Conservation (phyloP, 2,797 vertebrate genomes). For the Arrhamphus sclerolepis region DNA sequence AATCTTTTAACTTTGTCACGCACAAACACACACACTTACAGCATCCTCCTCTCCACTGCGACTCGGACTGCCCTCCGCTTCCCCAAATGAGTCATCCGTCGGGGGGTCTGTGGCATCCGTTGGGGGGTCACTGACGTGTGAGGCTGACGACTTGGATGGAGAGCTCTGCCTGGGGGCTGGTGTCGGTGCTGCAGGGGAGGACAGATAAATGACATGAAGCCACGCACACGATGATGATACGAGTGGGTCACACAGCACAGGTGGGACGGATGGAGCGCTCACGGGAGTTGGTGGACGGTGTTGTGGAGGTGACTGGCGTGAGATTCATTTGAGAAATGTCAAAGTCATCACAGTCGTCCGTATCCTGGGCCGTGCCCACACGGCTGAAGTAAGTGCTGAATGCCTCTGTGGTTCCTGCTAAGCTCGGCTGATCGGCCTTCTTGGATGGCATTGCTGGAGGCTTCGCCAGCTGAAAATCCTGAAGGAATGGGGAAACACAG, state of each 20-base stretch:
- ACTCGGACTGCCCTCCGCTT: conserved; percentile 95
- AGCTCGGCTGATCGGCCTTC: conserved; percentile 88
- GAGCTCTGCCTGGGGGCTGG: conserved; percentile 94
- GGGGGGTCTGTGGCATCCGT: conserved; percentile 82
- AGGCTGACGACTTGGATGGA: conserved; percentile 94
- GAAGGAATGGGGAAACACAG: background rate
- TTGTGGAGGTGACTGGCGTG: conserved; percentile 97
- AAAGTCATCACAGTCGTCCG: conserved; percentile 98
- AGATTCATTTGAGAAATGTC: conserved; percentile 99
- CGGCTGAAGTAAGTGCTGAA: conserved; percentile 97
- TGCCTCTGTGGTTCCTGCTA: conserved; percentile 94
- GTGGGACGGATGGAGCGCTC: conserved; percentile 61
- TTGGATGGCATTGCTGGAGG: conserved; percentile 91
- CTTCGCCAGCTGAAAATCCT: conserved; percentile 97
- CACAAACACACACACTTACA: conserved; percentile 84
- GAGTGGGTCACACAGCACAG: background rate
- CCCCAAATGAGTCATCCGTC: conserved; percentile 92
- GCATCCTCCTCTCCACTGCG: conserved; percentile 93
- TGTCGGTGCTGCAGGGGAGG: conserved; percentile 87
- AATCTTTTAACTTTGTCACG: too few relatives aligned
- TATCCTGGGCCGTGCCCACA: conserved; percentile 95
- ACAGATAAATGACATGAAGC: conserved; percentile 27
- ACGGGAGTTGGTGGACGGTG: conserved; percentile 98
- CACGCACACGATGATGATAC: background rate
- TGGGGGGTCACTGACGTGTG: conserved; percentile 89